A percentile compares a stretch with the other conserved stretches of the same genome.
These are phyloP conservation scores for Microchrysa polita DNA, from an alignment of 2,888 invertebrate species.

Conservation along the genomic window DNA sequence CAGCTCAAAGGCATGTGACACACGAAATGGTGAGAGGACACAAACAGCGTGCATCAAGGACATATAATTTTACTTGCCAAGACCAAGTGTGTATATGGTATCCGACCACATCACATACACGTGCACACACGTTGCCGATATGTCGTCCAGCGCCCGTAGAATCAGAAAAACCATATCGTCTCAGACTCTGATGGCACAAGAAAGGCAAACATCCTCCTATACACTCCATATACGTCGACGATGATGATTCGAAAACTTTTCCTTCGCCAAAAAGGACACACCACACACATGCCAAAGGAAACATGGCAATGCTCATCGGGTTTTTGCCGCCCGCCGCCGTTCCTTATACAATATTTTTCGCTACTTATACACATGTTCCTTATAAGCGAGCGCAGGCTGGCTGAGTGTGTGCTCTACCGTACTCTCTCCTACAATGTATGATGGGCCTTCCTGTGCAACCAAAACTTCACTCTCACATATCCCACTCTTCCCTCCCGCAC, in stretches of 20 bases:
- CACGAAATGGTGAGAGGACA: background rate
- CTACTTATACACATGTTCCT: constrained; percentile 13
- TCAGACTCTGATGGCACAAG: constrained; percentile 24
- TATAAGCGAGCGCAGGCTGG: background rate
- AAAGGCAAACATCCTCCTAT: constrained; percentile 41
- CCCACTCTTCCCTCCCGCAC: too few species aligned
- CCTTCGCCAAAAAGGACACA: constrained; percentile 22
- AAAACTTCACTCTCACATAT: too few species aligned
- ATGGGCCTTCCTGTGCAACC: too few species aligned
- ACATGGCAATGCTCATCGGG: constrained; percentile 1
- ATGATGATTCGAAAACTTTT: background rate
- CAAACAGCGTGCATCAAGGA: constrained; percentile 38
- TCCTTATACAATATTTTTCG: constrained; percentile 1
- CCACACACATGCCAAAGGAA: constrained; percentile 11
- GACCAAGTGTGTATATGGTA: constrained; percentile 18
- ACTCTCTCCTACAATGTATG: too few species aligned
- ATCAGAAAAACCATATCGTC: constrained; percentile 2
- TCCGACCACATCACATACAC: constrained; percentile 42
- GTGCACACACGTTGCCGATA: too few species aligned
- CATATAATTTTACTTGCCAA: constrained; percentile 33
- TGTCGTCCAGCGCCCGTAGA: too few species aligned
- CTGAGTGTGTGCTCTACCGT: background rate
- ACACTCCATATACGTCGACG: background rate
- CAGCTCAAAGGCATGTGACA: background rate
- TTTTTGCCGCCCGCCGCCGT: background rate